A percentile compares a stretch with the other conserved stretches of the same genome.
phyloP scores from a whole-genome alignment of 2,113 vertebrate species.

The Apodemus sylvaticus region DNA sequence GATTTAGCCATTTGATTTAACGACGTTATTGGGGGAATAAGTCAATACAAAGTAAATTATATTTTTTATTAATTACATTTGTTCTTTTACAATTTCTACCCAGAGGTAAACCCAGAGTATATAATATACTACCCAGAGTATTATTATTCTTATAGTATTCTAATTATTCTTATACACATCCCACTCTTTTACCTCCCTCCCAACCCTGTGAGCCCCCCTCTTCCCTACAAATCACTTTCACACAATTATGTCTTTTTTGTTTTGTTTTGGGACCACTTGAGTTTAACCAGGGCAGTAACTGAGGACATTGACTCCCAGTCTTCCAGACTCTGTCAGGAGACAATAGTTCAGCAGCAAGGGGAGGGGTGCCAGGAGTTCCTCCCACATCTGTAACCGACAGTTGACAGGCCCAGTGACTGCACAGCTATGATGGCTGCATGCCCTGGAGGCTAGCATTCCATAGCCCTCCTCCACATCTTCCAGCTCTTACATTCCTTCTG shows the following conservation, averaged over 20 bases:
- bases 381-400: no score
- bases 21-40: background rate
- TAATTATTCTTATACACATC: background rate
- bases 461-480: background rate
- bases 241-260: background rate
- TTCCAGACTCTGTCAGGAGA: background rate
- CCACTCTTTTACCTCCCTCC: background rate
- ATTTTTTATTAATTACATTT: background rate
- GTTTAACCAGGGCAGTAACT: background rate
- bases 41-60: background rate
- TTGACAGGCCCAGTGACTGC: background rate
- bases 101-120: no score
- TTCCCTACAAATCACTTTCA: background rate
- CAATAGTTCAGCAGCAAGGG: background rate
- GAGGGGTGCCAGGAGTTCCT: background rate
- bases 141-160: no score
- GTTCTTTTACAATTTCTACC: background rate
- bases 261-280: background rate
- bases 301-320: background rate
- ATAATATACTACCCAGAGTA: background rate
- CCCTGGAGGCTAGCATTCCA: background rate
- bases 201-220: background rate
- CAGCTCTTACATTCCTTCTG: background rate
- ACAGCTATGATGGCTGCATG: fast-evolving
- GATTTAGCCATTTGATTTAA: background rate